Percentiles rank a stretch among this genome's conserved stretches.
These are phyloP conservation scores for Spodoptera litura DNA, from an alignment of 1,140 invertebrate genomes.

Conservation along the genomic window DNA sequence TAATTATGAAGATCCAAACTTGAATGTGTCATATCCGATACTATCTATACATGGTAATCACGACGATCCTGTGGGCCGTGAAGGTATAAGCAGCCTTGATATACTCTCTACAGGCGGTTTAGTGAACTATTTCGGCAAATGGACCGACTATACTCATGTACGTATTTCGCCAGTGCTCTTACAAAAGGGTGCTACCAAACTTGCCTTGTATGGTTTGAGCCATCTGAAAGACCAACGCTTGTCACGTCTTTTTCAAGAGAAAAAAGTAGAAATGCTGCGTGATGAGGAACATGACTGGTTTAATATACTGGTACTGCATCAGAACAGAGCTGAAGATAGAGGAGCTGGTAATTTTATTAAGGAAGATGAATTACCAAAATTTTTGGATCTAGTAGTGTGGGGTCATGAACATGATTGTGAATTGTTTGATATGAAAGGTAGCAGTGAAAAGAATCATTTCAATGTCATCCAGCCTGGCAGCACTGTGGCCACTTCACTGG, in stretches of 20 bases:
- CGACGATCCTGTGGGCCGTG: constrained; percentile 96
- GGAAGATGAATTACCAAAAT: constrained; percentile 94
- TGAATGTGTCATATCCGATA: constrained; percentile 96
- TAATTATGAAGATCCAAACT: constrained; percentile 98
- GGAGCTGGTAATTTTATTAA: constrained; percentile 94
- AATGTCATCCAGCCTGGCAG: constrained; percentile 97
- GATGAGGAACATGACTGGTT: constrained; percentile 92
- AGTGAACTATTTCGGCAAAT: constrained; percentile 97
- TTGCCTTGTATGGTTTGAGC: constrained; percentile 98
- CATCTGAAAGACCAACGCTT: constrained; percentile 97
- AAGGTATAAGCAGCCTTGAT: constrained; percentile 91
- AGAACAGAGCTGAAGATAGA: constrained; percentile 93
- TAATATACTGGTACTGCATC: constrained; percentile 97
- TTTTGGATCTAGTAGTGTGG: constrained; percentile 97
- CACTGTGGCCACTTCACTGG: constrained; percentile 97
- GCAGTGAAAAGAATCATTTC: constrained; percentile 88
- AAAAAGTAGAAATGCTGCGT: constrained; percentile 91
- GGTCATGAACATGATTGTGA: constrained; percentile 99
- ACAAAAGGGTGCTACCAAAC: constrained; percentile 93
- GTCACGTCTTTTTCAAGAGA: constrained; percentile 91
- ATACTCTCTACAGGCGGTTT: constrained; percentile 94
- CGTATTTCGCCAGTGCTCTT: constrained; percentile 94
- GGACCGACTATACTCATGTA: constrained; percentile 92
- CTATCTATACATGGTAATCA: constrained; percentile 98
- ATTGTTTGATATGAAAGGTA: constrained; percentile 88